These are phyloP conservation scores for Peromyscus aztecus DNA, from an alignment of 2,797 vertebrate species.

Conservation along the genomic window DNA sequence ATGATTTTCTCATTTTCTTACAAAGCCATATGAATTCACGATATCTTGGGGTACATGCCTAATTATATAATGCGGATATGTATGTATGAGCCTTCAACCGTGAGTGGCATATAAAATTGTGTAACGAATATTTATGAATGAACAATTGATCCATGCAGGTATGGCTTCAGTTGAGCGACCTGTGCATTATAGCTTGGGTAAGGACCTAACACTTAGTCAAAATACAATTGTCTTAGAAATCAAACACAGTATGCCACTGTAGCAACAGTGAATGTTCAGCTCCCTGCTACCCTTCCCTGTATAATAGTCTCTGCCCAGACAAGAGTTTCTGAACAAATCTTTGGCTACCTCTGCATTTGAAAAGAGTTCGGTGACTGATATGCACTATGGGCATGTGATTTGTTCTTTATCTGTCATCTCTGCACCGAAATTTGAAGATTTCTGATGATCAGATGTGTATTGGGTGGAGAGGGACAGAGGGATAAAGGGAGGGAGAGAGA, in stretches of 20 bases:
- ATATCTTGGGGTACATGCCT: neutral
- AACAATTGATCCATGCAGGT: neutral
- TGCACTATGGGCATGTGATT: neutral
- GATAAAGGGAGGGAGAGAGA: neutral
- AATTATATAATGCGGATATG: neutral
- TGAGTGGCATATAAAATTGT: neutral
- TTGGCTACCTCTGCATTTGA: neutral
- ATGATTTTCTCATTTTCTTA: neutral
- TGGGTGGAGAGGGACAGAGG: neutral
- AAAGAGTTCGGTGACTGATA: neutral
- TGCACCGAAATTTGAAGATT: neutral
- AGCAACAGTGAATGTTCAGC: neutral
- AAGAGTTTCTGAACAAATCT: neutral
- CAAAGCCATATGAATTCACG: neutral
- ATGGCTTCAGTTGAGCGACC: neutral
- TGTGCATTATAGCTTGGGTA: neutral
- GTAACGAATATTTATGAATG: neutral
- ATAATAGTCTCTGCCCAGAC: neutral
- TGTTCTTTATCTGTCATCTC: neutral
- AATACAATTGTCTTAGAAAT: constrained; percentile 14
- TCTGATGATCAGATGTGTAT: neutral
- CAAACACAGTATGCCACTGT: neutral
- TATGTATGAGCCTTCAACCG: neutral
- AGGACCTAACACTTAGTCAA: neutral
- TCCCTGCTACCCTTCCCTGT: neutral